These are phyloP conservation scores for Coenonympha glycerion DNA, from an alignment of 2,888 invertebrate species.

Conservation along the genomic window DNA sequence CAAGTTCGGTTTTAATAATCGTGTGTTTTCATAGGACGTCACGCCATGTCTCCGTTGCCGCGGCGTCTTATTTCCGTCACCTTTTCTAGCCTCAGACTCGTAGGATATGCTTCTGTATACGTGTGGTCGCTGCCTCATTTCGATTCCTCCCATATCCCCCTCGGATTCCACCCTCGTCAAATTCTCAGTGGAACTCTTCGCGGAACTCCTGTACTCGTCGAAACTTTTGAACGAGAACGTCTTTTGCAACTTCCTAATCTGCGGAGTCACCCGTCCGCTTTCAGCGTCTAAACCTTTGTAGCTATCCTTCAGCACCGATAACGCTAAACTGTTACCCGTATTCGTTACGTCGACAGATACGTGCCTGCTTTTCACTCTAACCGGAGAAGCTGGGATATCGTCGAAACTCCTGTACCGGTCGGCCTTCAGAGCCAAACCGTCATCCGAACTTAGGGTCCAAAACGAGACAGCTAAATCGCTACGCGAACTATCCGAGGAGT, in stretches of 20 bases:
- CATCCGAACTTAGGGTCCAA: conserved; percentile 54
- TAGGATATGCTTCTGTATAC: conserved; percentile 44
- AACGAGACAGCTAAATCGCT: conserved; percentile 36
- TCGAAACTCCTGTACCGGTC: conserved; percentile 58
- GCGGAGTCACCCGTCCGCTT: conserved; percentile 45
- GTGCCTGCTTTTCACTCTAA: conserved; percentile 57
- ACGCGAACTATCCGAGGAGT: conserved; percentile 41
- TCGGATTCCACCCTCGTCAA: conserved; percentile 31
- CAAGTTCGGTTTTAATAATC: conserved; percentile 42
- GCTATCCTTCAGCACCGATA: conserved; percentile 50
- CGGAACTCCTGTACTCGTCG: conserved; percentile 36
- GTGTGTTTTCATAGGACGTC: conserved; percentile 43
- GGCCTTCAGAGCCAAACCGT: conserved; percentile 25
- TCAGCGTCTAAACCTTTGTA: conserved; percentile 49
- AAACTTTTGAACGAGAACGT: conserved; percentile 46
- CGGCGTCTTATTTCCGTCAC: conserved; percentile 24
- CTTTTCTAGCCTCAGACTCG: conserved; percentile 31
- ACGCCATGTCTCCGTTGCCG: conserved; percentile 46
- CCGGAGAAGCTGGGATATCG: conserved; percentile 63
- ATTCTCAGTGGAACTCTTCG: conserved; percentile 35
- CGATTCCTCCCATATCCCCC: conserved; percentile 25
- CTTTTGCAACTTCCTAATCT: conserved; percentile 53
- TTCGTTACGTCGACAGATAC: conserved; percentile 51
- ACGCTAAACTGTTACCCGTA: conserved; percentile 41
- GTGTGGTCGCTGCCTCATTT: conserved; percentile 23